A percentile compares a stretch with the other conserved stretches of the same genome.
Evolutionary conservation across 2,888 invertebrate genomes (phyloP).

Genomic region (Darwinula stevensoni): DNA sequence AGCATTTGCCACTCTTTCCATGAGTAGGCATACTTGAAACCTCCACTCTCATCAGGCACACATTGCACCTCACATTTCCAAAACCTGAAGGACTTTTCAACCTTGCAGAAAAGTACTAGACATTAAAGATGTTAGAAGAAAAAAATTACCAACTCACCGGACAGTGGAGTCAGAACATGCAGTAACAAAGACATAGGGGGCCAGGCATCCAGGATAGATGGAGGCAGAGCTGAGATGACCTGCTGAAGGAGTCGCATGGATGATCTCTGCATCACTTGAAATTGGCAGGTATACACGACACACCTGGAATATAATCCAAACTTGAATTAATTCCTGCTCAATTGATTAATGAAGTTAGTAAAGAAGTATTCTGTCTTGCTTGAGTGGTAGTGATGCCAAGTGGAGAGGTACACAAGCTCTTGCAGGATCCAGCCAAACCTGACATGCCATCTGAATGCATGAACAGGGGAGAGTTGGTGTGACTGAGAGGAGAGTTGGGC

Average conservation of each 20-base stretch:
- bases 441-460: too few relatives aligned
- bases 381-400: too few relatives aligned
- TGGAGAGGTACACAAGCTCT: too few relatives aligned
- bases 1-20: constrained; percentile 80
- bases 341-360: too few relatives aligned
- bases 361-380: too few relatives aligned
- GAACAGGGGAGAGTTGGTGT: too few relatives aligned
- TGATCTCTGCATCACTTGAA: constrained; percentile 66
- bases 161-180: constrained; percentile 80
- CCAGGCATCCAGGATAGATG: constrained; percentile 94
- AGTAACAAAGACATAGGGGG: constrained; percentile 81
- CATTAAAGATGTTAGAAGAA: constrained; percentile 1
- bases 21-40: too few relatives aligned
- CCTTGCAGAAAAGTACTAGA: constrained; percentile 3
- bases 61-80: constrained; percentile 48
- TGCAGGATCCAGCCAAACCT: too few relatives aligned
- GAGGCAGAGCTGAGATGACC: constrained; percentile 91
- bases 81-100: too few relatives aligned
- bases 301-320: too few relatives aligned
- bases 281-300: constrained; percentile 51
- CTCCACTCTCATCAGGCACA: constrained; percentile 24
- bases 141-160: constrained; percentile 16
- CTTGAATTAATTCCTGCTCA: too few relatives aligned
- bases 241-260: constrained; percentile 77
- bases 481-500: too few relatives aligned